Percentiles rank a stretch among this genome's conserved stretches.
Conservation (phyloP, 2,888 invertebrate species). For the Lithophane semibrunnea region DNA sequence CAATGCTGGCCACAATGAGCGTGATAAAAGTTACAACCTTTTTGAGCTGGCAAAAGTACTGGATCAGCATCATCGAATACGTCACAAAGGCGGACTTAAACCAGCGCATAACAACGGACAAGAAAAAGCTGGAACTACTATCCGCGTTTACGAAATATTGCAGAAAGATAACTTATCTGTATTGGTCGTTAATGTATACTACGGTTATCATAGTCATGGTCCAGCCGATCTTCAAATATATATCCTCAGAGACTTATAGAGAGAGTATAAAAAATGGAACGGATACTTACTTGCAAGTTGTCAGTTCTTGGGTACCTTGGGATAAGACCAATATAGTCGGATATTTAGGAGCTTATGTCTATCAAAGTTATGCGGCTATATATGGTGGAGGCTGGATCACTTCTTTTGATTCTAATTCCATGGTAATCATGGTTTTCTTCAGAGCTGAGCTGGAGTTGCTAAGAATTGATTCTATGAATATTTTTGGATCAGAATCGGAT, state of each 20-base stretch:
- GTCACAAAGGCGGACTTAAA: conserved; percentile 78
- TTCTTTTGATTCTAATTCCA: conserved; percentile 83
- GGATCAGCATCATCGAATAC: conserved; percentile 81
- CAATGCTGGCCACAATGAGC: conserved; percentile 82
- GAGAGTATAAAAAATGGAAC: conserved; percentile 77
- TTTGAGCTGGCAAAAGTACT: conserved; percentile 79
- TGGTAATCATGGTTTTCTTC: conserved; percentile 86
- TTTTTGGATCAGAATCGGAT: conserved; percentile 74
- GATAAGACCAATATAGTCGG: conserved; percentile 78
- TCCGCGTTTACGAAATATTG: conserved; percentile 78
- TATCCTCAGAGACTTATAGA: conserved; percentile 75
- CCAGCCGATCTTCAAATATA: conserved; percentile 80
- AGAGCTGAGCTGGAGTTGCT: conserved; percentile 81
- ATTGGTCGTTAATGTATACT: conserved; percentile 83
- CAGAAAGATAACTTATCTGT: conserved; percentile 81
- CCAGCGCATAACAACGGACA: conserved; percentile 71
- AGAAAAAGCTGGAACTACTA: conserved; percentile 71
- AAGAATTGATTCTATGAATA: conserved; percentile 75
- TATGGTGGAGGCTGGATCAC: conserved; percentile 87
- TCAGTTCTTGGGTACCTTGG: conserved; percentile 86
- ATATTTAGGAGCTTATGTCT: conserved; percentile 76
- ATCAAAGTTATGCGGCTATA: conserved; percentile 82
- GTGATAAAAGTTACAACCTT: conserved; percentile 81
- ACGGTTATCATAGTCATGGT: conserved; percentile 80
- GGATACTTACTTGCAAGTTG: conserved; percentile 79